Base-by-base conservation (phyloP, 2,113 vertebrate genomes). In the Nesogale talazaci region DNA sequence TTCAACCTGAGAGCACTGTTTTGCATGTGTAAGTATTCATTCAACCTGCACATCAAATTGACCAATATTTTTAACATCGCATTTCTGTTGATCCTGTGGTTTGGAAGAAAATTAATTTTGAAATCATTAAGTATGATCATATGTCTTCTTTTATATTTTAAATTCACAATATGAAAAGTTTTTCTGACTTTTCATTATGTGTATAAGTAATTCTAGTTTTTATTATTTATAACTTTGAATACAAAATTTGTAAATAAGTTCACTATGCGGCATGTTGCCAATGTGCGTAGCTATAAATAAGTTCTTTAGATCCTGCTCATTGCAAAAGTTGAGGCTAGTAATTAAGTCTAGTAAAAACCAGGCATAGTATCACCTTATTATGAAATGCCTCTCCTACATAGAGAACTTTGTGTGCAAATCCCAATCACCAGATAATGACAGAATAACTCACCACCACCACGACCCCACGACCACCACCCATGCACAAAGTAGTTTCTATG, bases 61-160 rank as follows among this genome's bases (percentile, higher is more conserved):
- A 85, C 72, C 0, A 3, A 42, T 36, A 67, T 86, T 27, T 95
- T 88, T 92, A 86, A 86, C 34, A 67, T 59, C 84, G 72, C 63
- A 67, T 94, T 86, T 94, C 46, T 52, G 46, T 29, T 81, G 36
- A 94, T 59, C 86, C 36, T 81, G 1, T 29, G 75, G 38, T 15
- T 34, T 92, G 93, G 78, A 95, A 83, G 65, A 46, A 76, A 88
- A 86, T 83, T 90, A 23, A 82, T 93, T 67, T 57, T 31, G 1
- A 76, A 80, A 36, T 89, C 56, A 86, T 86, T 2, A 40, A 61
- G 15, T 29, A 63, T 38, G 23, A 85, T 88, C 29, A 40, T 57
- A 70, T 88, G 17, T 79, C 14, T 86, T 40, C 40, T 89, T 91
- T 75, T 38, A 42, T 80, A 46, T 5, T 46, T 46, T 46, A 46